Evolutionary conservation across 2,888 invertebrate genomes (phyloP).

Genomic region (Apantesis nais): DNA sequence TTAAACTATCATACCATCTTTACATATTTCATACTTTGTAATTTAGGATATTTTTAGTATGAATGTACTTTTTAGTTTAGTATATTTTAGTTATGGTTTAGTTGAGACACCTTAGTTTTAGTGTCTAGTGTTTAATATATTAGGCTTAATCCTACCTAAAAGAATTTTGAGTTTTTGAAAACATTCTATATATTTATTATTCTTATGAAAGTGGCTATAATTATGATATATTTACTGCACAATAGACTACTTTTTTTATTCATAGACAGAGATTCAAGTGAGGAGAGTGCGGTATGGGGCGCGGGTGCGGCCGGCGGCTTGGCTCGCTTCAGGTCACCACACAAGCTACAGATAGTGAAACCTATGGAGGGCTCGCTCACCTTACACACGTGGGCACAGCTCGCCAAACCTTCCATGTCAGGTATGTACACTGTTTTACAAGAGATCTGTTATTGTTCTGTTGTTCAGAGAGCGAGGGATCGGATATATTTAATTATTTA

Average conservation of each 20-base stretch:
- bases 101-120: no score
- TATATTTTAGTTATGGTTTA: no score
- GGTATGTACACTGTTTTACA: conserved; percentile 72
- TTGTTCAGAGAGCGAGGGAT: background rate
- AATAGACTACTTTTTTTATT: background rate
- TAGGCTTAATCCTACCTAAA: no score
- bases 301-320: conserved; percentile 75
- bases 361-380: conserved; percentile 97
- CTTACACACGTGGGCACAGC: conserved; percentile 96
- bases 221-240: background rate
- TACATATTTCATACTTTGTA: no score
- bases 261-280: conserved; percentile 71
- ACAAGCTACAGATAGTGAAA: conserved; percentile 96
- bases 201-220: background rate
- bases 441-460: background rate
- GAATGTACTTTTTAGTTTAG: no score
- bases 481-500: background rate
- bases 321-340: conserved; percentile 91
- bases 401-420: conserved; percentile 96
- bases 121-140: no score
- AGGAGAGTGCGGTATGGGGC: conserved; percentile 82
- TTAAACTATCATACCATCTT: no score
- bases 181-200: background rate
- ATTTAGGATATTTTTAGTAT: no score
- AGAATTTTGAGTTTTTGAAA: no score